A percentile compares a stretch with the other conserved stretches of the same genome.
These are phyloP conservation scores for Eurytemora carolleeae DNA, from an alignment of 1,140 invertebrate species.

Conservation along the genomic window DNA sequence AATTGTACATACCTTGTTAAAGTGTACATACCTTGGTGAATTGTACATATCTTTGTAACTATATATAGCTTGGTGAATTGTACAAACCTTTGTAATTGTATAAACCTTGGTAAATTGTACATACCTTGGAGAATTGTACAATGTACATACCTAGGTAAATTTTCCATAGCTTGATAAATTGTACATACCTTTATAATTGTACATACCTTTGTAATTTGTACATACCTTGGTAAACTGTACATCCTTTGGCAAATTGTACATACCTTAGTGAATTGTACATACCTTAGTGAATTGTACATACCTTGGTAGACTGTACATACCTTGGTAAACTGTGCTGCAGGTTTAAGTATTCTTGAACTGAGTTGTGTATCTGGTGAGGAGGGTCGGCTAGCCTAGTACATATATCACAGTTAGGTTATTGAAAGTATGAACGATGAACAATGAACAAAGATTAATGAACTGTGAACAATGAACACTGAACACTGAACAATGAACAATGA, in stretches of 20 bases:
- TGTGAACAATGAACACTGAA: background rate
- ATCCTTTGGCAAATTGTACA: too few species aligned
- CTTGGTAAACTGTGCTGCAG: background rate
- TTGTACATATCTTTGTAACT: background rate
- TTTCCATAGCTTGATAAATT: too few species aligned
- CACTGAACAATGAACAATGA: background rate
- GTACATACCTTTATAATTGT: too few species aligned
- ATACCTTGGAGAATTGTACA: background rate
- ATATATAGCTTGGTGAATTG: too few species aligned
- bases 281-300: background rate
- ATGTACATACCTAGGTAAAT: too few species aligned
- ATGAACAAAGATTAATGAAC: background rate
- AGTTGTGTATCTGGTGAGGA: background rate
- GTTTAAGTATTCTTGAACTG: background rate
- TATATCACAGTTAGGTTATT: too few species aligned
- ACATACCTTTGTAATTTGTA: too few species aligned
- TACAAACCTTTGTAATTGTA: too few species aligned
- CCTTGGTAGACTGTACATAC: background rate
- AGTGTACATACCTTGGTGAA: background rate
- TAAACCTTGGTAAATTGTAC: background rate
- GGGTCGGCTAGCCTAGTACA: background rate
- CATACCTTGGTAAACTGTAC: too few species aligned
- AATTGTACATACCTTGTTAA: background rate
- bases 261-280: background rate
- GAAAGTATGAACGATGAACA: too few species aligned